phyloP scores from a whole-genome alignment of 2,797 vertebrate genomes.

The Peromyscus aztecus region DNA sequence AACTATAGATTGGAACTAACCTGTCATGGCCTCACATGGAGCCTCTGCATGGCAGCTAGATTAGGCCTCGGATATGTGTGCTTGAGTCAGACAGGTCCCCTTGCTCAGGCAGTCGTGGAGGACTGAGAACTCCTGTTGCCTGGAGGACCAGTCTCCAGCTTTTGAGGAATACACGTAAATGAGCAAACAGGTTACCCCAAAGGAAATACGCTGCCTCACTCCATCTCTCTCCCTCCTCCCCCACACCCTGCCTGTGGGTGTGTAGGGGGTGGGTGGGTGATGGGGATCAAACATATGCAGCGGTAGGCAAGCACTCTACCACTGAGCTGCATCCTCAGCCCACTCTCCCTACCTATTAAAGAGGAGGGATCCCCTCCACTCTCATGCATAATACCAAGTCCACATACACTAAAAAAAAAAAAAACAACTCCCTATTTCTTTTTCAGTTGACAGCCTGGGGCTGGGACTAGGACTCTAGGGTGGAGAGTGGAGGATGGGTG shows the following conservation, averaged over 20 bases:
- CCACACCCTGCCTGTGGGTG: not conserved
- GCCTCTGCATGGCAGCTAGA: not conserved
- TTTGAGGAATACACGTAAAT: slow-evolving; percentile 24
- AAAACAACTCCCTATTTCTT: not conserved
- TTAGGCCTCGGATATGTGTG: not conserved
- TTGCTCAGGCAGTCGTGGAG: not conserved
- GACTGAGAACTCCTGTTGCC: not conserved
- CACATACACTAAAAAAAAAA: not conserved
- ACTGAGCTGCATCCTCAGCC: not conserved
- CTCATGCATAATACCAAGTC: not conserved
- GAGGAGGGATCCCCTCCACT: not conserved
- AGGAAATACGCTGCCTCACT: not conserved
- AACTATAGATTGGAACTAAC: not conserved
- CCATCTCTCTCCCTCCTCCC: not conserved
- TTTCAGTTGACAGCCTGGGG: not conserved
- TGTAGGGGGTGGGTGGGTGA: not conserved
- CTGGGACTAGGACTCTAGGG: not conserved
- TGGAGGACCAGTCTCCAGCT: not conserved
- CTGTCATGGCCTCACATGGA: not conserved
- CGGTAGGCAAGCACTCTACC: too few relatives aligned
- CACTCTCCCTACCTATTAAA: not conserved
- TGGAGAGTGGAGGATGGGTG: not conserved
- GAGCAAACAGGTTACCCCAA: not conserved
- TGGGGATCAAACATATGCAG: not conserved
- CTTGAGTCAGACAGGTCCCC: not conserved